These are phyloP conservation scores for Drosophila paulistorum DNA, from an alignment of 1,140 invertebrate genomes.

Conservation along the genomic window DNA sequence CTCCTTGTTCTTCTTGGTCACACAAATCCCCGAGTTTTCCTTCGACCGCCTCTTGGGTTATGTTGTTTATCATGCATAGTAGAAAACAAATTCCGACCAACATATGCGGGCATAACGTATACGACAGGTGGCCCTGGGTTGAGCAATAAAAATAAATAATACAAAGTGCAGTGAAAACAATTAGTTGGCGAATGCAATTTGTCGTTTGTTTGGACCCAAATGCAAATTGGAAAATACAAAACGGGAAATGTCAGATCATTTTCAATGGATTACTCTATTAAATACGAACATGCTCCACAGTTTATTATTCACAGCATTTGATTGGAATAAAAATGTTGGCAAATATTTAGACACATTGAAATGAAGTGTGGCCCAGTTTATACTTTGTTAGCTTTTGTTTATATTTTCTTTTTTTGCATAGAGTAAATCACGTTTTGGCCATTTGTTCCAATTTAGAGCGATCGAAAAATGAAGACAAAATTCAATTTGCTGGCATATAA, in stretches of 20 bases:
- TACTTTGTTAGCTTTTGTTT: not conserved
- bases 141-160: constrained; percentile 60
- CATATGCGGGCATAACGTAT: constrained; percentile 55
- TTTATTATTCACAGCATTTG: constrained; percentile 9
- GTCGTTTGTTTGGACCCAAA: not conserved
- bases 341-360: constrained; percentile 24
- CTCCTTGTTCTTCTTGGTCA: constrained; percentile 51
- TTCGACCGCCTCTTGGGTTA: constrained; percentile 62
- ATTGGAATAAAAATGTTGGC: constrained; percentile 18
- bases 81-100: constrained; percentile 27
- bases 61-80: constrained; percentile 72
- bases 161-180: constrained; percentile 41
- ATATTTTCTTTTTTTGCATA: not conserved
- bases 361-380: constrained; percentile 9
- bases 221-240: constrained; percentile 7
- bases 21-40: constrained; percentile 56
- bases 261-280: not conserved
- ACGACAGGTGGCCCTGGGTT: constrained; percentile 55
- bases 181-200: constrained; percentile 7
- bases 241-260: not conserved
- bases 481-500: constrained; percentile 65
- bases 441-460: constrained; percentile 30
- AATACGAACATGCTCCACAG: not conserved
- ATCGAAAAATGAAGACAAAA: constrained; percentile 36
- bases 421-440: constrained; percentile 59